These are phyloP conservation scores for Caerostris extrusa DNA, from an alignment of 1,140 invertebrate genomes.

Conservation along the genomic window DNA sequence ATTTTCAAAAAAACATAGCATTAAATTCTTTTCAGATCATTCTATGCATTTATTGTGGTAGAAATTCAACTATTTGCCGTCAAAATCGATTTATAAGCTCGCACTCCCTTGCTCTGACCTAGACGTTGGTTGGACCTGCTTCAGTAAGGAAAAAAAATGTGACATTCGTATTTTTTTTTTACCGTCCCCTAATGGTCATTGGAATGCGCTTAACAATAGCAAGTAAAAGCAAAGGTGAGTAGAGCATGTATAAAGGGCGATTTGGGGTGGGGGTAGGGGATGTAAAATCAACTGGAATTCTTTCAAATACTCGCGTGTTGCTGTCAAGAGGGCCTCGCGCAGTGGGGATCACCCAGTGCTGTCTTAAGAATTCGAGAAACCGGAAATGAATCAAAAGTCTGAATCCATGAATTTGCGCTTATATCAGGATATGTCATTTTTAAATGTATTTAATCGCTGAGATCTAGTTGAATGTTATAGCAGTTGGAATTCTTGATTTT, in stretches of 20 bases:
- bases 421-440: too few relatives aligned
- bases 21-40: neutral
- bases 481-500: too few relatives aligned
- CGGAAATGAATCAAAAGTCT: neutral
- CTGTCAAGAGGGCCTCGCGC: neutral
- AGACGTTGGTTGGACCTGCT: neutral
- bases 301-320: neutral
- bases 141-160: neutral
- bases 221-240: conserved; percentile 4
- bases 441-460: too few relatives aligned
- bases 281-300: conserved; percentile 27
- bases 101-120: neutral
- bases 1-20: neutral
- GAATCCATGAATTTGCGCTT: too few relatives aligned
- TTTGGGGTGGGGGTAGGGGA: neutral
- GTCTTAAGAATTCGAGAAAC: neutral
- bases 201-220: conserved; percentile 19
- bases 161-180: neutral
- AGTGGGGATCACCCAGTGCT: too few relatives aligned
- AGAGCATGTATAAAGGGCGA: conserved; percentile 3
- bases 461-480: too few relatives aligned
- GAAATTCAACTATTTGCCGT: neutral
- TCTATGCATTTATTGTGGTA: neutral
- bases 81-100: neutral
- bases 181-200: conserved; percentile 1